phyloP scores from a whole-genome alignment of 2,888 invertebrate genomes.

The Pyrrhosoma nymphula region DNA sequence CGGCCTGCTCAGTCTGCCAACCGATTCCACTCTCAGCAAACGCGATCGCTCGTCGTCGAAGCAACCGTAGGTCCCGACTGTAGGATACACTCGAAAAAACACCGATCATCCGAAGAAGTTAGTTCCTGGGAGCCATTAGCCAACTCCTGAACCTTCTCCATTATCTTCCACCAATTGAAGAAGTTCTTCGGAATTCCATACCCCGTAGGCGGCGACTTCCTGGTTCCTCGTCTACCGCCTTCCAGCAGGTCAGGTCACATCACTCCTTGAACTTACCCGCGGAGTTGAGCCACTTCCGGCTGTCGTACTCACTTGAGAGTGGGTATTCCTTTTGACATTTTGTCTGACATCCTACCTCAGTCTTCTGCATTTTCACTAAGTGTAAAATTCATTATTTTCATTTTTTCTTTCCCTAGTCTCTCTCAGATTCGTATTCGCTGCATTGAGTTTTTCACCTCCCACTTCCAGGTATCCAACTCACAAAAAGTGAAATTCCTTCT shows the following conservation, averaged over 20 bases:
- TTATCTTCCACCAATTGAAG: not conserved
- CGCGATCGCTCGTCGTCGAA: not conserved
- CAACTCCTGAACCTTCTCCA: not conserved
- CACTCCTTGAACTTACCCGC: not conserved
- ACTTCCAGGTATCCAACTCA: not conserved
- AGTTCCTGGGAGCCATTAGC: not conserved
- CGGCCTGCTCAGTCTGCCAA: not conserved
- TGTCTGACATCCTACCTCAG: not conserved
- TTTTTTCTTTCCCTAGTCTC: too few species aligned
- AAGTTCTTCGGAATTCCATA: not conserved
- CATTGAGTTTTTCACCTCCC: not conserved
- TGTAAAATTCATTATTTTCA: too few species aligned
- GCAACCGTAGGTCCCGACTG: too few species aligned
- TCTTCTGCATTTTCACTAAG: not conserved
- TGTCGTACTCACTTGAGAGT: not conserved
- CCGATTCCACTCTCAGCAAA: not conserved
- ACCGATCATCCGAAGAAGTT: too few species aligned
- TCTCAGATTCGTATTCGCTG: not conserved
- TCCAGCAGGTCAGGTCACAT: not conserved
- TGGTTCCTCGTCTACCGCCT: not conserved
- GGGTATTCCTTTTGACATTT: not conserved
- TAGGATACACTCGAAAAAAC: too few species aligned
- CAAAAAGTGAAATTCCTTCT: too few species aligned
- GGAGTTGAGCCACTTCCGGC: not conserved
- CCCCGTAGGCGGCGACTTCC: not conserved